A percentile compares a stretch with the other conserved stretches of the same genome.
Evolutionary conservation across 1,140 invertebrate genomes (phyloP).

Genomic region (Mylabris phalerata): DNA sequence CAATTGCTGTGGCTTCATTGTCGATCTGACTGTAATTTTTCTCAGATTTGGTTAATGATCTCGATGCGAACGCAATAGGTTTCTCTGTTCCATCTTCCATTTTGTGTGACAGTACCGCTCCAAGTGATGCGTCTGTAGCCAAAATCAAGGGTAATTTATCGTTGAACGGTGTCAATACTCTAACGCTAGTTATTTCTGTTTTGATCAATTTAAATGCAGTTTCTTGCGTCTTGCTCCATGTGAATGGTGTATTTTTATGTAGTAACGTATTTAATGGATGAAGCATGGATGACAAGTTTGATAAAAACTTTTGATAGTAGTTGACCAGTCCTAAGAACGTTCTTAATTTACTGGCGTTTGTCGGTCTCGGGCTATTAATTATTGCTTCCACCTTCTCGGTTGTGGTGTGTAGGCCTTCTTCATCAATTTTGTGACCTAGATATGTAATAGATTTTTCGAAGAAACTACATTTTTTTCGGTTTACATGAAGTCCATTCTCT

Average conservation of each 20-base stretch:
- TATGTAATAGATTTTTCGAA: constrained; percentile 16
- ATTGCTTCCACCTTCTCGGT: constrained; percentile 31
- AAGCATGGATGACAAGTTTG: constrained; percentile 1
- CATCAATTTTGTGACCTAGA: constrained; percentile 27
- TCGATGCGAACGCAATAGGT: constrained; percentile 24
- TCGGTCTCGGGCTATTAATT: constrained; percentile 23
- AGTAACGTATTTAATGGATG: not conserved
- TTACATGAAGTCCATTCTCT: constrained; percentile 4
- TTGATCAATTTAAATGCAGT: constrained; percentile 26
- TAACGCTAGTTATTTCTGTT: constrained; percentile 23
- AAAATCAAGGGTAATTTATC: constrained; percentile 8
- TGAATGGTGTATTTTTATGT: constrained; percentile 19
- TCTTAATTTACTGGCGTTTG: constrained; percentile 26
- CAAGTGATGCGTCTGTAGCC: constrained; percentile 1
- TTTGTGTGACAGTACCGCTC: not conserved
- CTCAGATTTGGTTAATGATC: constrained; percentile 19
- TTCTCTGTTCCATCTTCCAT: constrained; percentile 10
- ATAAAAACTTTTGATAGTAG: constrained; percentile 36
- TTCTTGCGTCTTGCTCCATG: constrained; percentile 14
- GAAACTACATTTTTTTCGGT: constrained; percentile 18
- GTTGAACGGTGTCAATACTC: constrained; percentile 25
- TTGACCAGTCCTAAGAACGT: constrained; percentile 36
- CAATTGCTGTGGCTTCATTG: constrained; percentile 24
- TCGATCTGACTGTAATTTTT: constrained; percentile 28
- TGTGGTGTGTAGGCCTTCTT: constrained; percentile 3